Evolutionary conservation across 2,888 invertebrate species (phyloP), one percentile per base, ranked within the genome.

Genomic region (Lacanobia wlatinum): DNA sequence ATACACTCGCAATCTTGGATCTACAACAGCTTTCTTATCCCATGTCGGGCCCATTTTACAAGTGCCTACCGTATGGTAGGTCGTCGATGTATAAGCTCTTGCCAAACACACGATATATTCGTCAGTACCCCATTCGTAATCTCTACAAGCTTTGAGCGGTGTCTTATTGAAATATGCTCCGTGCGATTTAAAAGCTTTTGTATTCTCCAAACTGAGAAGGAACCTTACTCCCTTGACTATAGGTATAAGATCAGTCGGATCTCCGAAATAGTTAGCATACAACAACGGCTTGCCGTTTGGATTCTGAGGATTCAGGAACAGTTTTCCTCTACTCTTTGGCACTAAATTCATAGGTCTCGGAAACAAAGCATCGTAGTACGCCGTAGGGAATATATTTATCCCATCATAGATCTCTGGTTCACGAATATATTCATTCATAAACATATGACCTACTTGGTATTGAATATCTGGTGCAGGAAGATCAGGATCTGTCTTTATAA

Each of bases 261-360:
- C 96, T 1, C 91, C 94, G 73, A 97, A 97, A 67, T 97, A 97
- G 73, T 97, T 97, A 0, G 98, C 97, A 85, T 97, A 97, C 60
- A 98, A 96, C 43, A 97, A 87, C 0, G 98, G 98, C 55, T 96
- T 94, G 0, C 97, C 97, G 85, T 96, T 95, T 0, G 98, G 98
- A 92, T 98, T 96, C 0, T 96, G 96, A 0, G 95, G 92, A 85
- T 97, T 97, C 1, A 98, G 90, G 43, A 92, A 86, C 0, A 98
- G 77, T 21, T 93, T 92, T 0, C 98, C 98, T 84, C 97, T 94
- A 81, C 97, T 97, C 81, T 95, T 94, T 0, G 97, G 97, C 9
- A 94, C 92, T 56, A 97, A 84, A 34, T 97, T 92, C 86, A 97
- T 96, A 0, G 97, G 96, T 70, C 97, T 94, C 0, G 97, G 92